Evolutionary conservation across 1,140 invertebrate genomes (phyloP).

Genomic region (Metaphire vulgaris): DNA sequence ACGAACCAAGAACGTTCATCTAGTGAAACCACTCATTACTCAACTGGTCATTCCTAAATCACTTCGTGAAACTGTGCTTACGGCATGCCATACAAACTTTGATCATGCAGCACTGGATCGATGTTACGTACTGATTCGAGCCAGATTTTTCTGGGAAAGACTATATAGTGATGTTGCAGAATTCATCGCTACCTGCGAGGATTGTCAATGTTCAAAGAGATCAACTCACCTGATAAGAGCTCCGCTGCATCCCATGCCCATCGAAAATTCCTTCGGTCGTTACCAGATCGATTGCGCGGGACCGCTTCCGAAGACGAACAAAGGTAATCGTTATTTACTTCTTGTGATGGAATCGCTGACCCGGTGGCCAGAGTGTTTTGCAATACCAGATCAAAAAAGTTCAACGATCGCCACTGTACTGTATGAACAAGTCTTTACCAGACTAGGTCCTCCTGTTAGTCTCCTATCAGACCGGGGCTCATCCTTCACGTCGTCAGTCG

Average conservation of each 20-base stretch:
- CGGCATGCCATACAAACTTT: neutral
- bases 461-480: neutral
- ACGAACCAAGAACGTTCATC: neutral
- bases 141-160: neutral
- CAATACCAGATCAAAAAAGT: neutral
- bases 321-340: neutral
- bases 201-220: neutral
- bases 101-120: neutral
- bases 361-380: neutral
- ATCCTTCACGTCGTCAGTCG: neutral
- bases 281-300: neutral
- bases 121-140: neutral
- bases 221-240: neutral
- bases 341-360: neutral
- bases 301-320: neutral
- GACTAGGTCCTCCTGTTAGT: neutral
- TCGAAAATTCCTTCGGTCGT: neutral
- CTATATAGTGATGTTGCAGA: neutral
- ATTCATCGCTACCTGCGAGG: neutral
- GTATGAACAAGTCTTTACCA: neutral
- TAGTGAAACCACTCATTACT: neutral
- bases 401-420: neutral
- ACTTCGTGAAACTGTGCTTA: neutral
- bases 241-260: neutral
- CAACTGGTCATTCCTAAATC: neutral